Evolutionary conservation across 2,113 vertebrate genomes (phyloP), one percentile per base, ranked within the genome.

Genomic region (Centropristis striata): DNA sequence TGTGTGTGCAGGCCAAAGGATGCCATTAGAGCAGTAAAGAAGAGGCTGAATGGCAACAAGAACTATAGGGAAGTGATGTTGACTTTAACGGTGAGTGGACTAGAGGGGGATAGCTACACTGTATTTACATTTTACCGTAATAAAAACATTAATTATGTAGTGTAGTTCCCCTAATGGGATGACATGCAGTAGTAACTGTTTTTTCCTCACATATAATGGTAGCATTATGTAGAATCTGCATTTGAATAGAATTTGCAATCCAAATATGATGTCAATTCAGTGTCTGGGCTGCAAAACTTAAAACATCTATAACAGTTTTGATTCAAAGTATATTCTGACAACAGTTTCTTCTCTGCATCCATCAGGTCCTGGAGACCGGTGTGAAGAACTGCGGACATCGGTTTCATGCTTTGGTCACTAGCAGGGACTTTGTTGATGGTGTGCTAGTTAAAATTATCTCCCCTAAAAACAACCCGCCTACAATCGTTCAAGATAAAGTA

Each of bases 301-400:
- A 1, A 6, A 14, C 28, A 13, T 2, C 12, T 49, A 0, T 4
- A 27, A 18, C 1, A 27, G 12, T 4, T n/a, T 37, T 63, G 18
- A 36, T 15, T 44, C 1, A 51, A 25, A 18, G 7, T 16, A 6
- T 20, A 16, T 9, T 8, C 28, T 77, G 3, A 72, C 44, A 58
- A 4, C 0, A 1, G 0, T 44, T 71, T 70, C 18, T 1, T 36
- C 21, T 75, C 21, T 63, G 39, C 20, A 1, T 75, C 79, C 0
- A 5, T 25, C 83, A 99, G 98, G 98, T 99, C 39, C 92, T 99
- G 80, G 98, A 99, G 92, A 99, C 98, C 0, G 98, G 98, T 67
- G 98, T 99, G 76, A 99, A 99, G 94, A 99, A 99, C 94, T 99
- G 98, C n/a, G 98, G 98, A 80, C 98, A 99, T 91, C 97, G 98